phyloP scores from a whole-genome alignment of 2,113 vertebrate genomes.

The Callipepla squamata region DNA sequence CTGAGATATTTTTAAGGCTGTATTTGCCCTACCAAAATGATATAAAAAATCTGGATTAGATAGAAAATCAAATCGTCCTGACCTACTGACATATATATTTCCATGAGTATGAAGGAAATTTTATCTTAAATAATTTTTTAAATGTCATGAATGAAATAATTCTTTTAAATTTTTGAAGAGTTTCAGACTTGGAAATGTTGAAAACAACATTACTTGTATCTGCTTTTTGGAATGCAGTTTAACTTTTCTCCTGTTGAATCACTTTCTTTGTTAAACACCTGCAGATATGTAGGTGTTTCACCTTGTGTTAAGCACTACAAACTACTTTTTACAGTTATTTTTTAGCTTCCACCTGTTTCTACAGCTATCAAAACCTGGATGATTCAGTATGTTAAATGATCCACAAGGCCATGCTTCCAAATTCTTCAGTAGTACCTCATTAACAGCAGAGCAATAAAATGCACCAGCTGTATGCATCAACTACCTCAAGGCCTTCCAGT shows the following conservation, averaged over 20 bases:
- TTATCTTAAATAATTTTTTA: not conserved
- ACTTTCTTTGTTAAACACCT: conserved; percentile 29
- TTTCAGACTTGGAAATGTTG: not conserved
- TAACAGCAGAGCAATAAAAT: conserved; percentile 53
- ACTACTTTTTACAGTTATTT: conserved; percentile 11
- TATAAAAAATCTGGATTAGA: not conserved
- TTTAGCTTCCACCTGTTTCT: conserved; percentile 41
- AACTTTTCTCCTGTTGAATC: not conserved
- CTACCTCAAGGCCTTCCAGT: not conserved
- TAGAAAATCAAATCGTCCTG: not conserved
- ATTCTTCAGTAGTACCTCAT: not conserved
- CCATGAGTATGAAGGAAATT: not conserved
- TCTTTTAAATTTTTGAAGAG: not conserved
- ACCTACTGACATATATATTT: not conserved
- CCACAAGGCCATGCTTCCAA: not conserved
- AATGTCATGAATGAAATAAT: not conserved
- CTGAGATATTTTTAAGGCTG: not conserved
- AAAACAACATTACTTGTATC: not conserved
- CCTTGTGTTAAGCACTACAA: not conserved
- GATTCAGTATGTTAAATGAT: conserved; percentile 24
- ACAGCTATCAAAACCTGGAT: conserved; percentile 65
- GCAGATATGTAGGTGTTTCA: conserved; percentile 33
- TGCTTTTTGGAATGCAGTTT: not conserved
- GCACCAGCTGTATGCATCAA: not conserved
- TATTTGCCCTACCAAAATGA: not conserved